Base-by-base conservation (phyloP, 2,888 invertebrate species). In the Sphaerophoria rueppellii region DNA sequence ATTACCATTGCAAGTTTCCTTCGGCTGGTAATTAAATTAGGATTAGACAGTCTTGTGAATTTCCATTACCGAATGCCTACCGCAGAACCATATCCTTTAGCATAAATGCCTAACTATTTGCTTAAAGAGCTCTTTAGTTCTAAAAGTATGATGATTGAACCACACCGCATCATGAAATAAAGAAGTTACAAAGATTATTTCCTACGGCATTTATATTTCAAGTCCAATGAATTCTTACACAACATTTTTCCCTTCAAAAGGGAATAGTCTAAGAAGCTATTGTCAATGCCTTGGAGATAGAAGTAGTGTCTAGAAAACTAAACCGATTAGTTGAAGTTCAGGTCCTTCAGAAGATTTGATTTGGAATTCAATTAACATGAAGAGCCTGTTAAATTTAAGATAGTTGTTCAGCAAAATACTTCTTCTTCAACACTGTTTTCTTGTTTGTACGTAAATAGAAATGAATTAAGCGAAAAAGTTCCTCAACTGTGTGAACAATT, bases 331-430 rank as follows among this genome's bases (percentile, higher is more conserved):
- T 58, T 46, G 34, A 57, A 74, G 52, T 70, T 74, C 63, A 74
- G 60, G 74, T 74, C 65, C 74, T 58, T 79, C 32, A 52, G 70
- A 24, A 57, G 52, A 82, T 69, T 70, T 74, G 82, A 82, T 74
- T 82, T 74, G 74, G 74, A 79, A 74, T 82, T 79, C 82, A 82
- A 82, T 82, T 79, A 82, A 79, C 70, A 70, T 78, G 70, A 72
- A 73, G 50, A 72, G 54, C 77, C 52, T 54, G 24, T 67, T 54
- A 67, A 67, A 65, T 50, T 24, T 54, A 54, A 37, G 52, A 67
- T 32, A 54, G 54, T 40, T 54, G 40, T 32, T 40, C 54, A 37
- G 67, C 24, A 24, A 43, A 32, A 67, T 32, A 50, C 12, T 48
- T 34, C 48, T 48, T 6, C 61, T 61, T 46, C 6, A 50, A 9